Evolutionary conservation across 2,888 invertebrate genomes (phyloP).

Genomic region (Melinaea marsaeus): DNA sequence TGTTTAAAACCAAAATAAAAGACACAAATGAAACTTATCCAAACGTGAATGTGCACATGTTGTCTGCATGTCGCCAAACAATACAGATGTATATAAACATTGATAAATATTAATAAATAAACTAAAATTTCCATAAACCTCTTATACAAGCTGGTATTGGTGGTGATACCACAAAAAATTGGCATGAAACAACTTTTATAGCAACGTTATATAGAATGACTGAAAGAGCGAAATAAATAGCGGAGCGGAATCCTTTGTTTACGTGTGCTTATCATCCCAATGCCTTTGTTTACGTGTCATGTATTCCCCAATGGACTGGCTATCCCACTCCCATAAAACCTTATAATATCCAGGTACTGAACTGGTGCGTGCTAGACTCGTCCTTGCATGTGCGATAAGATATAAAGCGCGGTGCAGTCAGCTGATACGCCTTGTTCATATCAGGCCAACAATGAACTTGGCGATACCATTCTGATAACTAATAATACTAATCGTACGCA

Average conservation of each 20-base stretch:
- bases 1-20: constrained; percentile 14
- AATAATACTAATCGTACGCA: constrained; percentile 2
- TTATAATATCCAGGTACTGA: background rate
- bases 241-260: no score
- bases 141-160: no score
- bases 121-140: no score
- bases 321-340: no score
- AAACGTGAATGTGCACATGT: constrained; percentile 8
- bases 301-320: no score
- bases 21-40: constrained; percentile 1
- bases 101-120: no score
- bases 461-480: constrained; percentile 7
- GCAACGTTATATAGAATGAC: no score
- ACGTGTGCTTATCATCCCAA: no score
- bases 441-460: constrained; percentile 13
- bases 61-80: background rate
- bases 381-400: constrained; percentile 20
- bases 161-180: no score
- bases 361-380: constrained; percentile 5
- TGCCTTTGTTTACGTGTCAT: no score
- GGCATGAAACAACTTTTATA: no score
- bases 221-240: no score
- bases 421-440: constrained; percentile 3
- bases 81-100: background rate
- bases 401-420: constrained; percentile 7